phyloP scores from a whole-genome alignment of 2,797 vertebrate genomes.

The Diceros bicornis region DNA sequence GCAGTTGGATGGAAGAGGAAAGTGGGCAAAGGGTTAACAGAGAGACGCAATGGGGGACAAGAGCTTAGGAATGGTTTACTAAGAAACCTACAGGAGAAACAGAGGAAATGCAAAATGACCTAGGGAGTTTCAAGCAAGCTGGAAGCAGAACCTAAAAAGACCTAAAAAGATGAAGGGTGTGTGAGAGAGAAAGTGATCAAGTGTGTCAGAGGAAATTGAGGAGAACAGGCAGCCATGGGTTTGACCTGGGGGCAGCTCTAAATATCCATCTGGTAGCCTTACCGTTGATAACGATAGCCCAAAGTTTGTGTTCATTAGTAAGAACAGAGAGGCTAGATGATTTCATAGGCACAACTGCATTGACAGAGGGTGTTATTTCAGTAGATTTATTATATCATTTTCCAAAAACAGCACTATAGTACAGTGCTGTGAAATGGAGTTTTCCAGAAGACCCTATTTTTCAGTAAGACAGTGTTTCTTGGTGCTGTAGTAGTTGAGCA shows the following conservation, averaged over 20 bases:
- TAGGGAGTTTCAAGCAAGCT: neutral
- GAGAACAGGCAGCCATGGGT: neutral
- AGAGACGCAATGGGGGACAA: neutral
- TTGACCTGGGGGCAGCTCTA: neutral
- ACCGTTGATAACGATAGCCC: neutral
- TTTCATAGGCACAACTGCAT: neutral
- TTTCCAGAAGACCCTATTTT: neutral
- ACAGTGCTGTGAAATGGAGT: neutral
- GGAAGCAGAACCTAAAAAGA: neutral
- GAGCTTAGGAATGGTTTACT: neutral
- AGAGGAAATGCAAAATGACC: neutral
- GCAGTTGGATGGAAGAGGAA: neutral
- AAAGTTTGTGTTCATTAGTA: neutral
- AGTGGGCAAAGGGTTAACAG: neutral
- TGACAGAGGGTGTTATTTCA: neutral
- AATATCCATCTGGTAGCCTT: neutral
- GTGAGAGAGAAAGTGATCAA: neutral
- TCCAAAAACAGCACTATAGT: neutral
- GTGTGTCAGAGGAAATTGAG: neutral
- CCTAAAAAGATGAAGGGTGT: neutral
- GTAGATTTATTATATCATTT: neutral
- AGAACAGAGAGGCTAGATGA: neutral
- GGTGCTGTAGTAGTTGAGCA: neutral
- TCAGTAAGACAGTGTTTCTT: neutral
- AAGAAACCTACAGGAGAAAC: neutral